phyloP scores from a whole-genome alignment of 1,140 invertebrate genomes.

The Zeugodacus cucurbitae region DNA sequence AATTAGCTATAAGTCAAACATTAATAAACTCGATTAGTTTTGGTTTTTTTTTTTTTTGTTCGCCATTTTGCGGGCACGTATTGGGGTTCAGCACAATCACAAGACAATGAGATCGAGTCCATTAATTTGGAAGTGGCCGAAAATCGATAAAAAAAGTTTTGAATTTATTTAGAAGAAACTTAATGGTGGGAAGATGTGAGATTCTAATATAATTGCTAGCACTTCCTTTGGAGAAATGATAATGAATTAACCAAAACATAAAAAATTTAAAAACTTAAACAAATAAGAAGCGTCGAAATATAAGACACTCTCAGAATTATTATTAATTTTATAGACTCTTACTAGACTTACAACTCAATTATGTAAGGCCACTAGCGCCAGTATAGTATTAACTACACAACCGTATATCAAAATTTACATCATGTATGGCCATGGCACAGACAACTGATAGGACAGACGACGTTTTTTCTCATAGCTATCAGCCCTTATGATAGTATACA shows the following conservation, averaged over 20 bases:
- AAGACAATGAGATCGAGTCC: background rate
- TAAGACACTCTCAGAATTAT: too few species aligned
- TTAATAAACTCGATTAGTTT: background rate
- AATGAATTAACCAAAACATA: background rate
- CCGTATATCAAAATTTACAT: too few species aligned
- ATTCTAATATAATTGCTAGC: background rate
- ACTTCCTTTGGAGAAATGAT: background rate
- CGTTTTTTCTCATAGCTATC: too few species aligned
- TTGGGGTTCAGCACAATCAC: background rate
- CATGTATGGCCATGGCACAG: too few species aligned
- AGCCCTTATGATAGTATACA: too few species aligned
- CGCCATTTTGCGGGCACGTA: background rate
- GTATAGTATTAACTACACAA: too few species aligned
- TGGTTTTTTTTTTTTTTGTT: too few species aligned
- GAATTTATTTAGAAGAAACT: background rate
- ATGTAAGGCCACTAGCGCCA: too few species aligned
- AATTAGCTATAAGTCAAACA: background rate
- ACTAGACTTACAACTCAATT: too few species aligned
- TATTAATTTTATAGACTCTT: too few species aligned
- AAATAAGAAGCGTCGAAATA: background rate
- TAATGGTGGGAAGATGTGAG: background rate
- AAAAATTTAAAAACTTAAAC: background rate
- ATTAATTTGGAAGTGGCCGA: background rate
- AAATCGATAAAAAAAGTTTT: background rate
- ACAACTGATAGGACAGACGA: too few species aligned